phyloP scores from a whole-genome alignment of 2,113 vertebrate species.

The Monopterus albus region DNA sequence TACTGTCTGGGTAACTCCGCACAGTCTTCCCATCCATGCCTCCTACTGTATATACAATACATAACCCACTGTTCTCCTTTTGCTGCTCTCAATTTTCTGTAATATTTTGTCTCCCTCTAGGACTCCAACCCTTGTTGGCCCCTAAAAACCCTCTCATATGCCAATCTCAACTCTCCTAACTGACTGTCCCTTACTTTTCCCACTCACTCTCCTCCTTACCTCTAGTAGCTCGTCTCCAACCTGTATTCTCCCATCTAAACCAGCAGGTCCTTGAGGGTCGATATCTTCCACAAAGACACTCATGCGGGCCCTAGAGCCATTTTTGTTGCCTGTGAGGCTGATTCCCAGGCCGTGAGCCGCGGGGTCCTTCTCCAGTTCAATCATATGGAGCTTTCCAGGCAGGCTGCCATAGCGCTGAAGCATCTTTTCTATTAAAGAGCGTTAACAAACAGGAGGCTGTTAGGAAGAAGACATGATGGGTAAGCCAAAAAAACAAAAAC shows the following conservation, averaged over 20 bases:
- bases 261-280: conserved; percentile 91
- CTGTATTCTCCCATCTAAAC: conserved; percentile 88
- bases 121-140: not conserved
- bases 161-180: not conserved
- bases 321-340: conserved; percentile 89
- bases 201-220: conserved; percentile 78
- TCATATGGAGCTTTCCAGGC: conserved; percentile 89
- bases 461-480: conserved; percentile 41
- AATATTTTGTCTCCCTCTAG: conserved; percentile 18
- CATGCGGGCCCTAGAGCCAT: conserved; percentile 89
- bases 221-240: conserved; percentile 95
- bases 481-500: conserved; percentile 22
- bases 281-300: conserved; percentile 91
- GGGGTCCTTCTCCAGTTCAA: conserved; percentile 92
- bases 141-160: conserved; percentile 27
- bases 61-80: conserved; percentile 29
- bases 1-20: not conserved
- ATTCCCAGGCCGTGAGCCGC: conserved; percentile 87
- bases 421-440: conserved; percentile 84
- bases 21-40: not conserved
- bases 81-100: conserved; percentile 13
- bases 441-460: conserved; percentile 50
- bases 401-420: conserved; percentile 90
- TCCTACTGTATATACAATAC: too few relatives aligned
- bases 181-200: not conserved